phyloP scores from a whole-genome alignment of 2,888 invertebrate genomes.

The Sthenelais limicola region DNA sequence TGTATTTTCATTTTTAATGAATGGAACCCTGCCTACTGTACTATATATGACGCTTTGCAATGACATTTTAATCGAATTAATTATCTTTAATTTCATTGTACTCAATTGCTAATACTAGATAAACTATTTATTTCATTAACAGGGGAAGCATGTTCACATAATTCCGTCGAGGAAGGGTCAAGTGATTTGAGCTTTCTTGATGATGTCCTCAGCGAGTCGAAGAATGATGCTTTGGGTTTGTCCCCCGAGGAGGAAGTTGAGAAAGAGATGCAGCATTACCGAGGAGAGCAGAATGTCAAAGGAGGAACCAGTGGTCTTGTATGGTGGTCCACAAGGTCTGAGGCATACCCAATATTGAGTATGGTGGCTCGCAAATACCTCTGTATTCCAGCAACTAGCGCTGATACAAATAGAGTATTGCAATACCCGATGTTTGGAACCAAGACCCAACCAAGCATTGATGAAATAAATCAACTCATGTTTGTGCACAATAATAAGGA shows the following conservation, averaged over 20 bases:
- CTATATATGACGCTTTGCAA: too few relatives aligned
- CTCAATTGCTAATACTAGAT: too few relatives aligned
- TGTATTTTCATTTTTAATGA: too few relatives aligned
- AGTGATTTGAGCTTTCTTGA: constrained; percentile 17
- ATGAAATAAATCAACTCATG: constrained; percentile 23
- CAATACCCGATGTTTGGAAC: too few relatives aligned
- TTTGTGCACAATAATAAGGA: constrained; percentile 1
- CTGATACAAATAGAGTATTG: too few relatives aligned
- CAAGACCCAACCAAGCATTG: too few relatives aligned
- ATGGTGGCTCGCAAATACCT: constrained; percentile 1
- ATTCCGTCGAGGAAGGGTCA: background rate
- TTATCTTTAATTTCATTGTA: too few relatives aligned
- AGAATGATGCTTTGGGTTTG: background rate
- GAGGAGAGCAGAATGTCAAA: constrained; percentile 29
- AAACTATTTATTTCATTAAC: too few relatives aligned
- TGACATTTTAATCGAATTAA: too few relatives aligned
- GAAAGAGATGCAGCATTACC: constrained; percentile 3
- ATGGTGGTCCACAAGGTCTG: constrained; percentile 15
- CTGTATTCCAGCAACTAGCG: constrained; percentile 19
- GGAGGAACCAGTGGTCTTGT: constrained; percentile 10
- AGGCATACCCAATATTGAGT: constrained; percentile 20
- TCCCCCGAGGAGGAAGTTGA: constrained; percentile 9
- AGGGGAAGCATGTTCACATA: too few relatives aligned
- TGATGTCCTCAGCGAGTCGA: constrained; percentile 13
- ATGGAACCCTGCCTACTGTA: too few relatives aligned